Conservation (phyloP, 2,888 invertebrate genomes). For the Chymomyza fuscimana region DNA sequence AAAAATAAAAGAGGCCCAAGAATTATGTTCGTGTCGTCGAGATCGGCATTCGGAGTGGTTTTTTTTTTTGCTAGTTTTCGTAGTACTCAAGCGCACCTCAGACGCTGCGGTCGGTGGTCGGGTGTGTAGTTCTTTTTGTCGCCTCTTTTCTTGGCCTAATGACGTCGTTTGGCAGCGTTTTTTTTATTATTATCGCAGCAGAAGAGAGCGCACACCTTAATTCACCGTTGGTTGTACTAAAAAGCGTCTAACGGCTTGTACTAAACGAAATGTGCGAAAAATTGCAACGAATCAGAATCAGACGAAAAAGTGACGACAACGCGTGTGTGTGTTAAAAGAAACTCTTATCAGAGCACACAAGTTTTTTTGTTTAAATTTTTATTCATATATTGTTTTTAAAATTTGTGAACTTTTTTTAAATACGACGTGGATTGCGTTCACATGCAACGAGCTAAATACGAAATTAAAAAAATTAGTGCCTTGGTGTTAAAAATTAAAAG, state of each 20-base stretch:
- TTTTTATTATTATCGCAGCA: background rate
- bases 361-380: slow-evolving; percentile 23
- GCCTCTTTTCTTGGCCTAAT: slow-evolving; percentile 24
- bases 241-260: slow-evolving; percentile 41
- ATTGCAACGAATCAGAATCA: slow-evolving; percentile 1
- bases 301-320: slow-evolving; percentile 3
- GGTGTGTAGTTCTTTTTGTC: slow-evolving; percentile 37
- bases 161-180: slow-evolving; percentile 5
- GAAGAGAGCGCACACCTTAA: slow-evolving; percentile 22
- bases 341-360: slow-evolving; percentile 46
- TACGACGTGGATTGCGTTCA: slow-evolving; percentile 48
- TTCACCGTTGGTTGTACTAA: slow-evolving; percentile 42
- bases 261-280: slow-evolving; percentile 42
- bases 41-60: slow-evolving; percentile 20
- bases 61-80: slow-evolving; percentile 26
- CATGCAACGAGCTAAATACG: slow-evolving; percentile 46
- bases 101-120: slow-evolving; percentile 54
- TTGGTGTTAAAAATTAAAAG: slow-evolving; percentile 43
- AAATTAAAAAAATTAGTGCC: slow-evolving; percentile 27
- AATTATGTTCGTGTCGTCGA: slow-evolving; percentile 58
- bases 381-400: slow-evolving; percentile 22
- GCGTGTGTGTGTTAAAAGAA: slow-evolving; percentile 23
- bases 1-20: slow-evolving; percentile 35
- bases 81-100: slow-evolving; percentile 66
- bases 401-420: background rate